phyloP scores from a whole-genome alignment of 2,888 invertebrate genomes.

The Limenitis camilla region DNA sequence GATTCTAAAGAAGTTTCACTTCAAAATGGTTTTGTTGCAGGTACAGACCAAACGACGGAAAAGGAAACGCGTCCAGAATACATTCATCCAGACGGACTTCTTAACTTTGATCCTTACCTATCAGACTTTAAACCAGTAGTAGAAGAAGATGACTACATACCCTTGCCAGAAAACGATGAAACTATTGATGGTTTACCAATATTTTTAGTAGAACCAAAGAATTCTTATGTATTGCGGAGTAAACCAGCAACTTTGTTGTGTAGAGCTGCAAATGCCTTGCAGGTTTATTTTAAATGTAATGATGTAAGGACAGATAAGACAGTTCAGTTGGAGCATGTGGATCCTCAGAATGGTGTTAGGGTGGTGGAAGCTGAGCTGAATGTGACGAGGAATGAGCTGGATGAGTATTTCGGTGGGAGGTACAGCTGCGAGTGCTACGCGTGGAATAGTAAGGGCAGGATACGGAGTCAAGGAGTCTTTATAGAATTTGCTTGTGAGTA shows the following conservation, averaged over 20 bases:
- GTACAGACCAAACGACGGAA: slow-evolving; percentile 53
- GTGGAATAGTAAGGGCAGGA: slow-evolving; percentile 84
- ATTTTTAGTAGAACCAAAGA: slow-evolving; percentile 90
- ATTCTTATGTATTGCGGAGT: slow-evolving; percentile 90
- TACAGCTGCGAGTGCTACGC: slow-evolving; percentile 92
- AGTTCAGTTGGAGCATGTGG: slow-evolving; percentile 82
- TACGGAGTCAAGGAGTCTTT: slow-evolving; percentile 83
- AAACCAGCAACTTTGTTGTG: slow-evolving; percentile 92
- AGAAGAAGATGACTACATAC: slow-evolving; percentile 69
- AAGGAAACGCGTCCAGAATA: slow-evolving; percentile 64
- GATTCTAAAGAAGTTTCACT: too few species aligned
- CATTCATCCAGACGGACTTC: slow-evolving; percentile 61
- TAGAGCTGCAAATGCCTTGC: slow-evolving; percentile 91
- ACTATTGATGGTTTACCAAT: slow-evolving; percentile 85
- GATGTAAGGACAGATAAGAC: slow-evolving; percentile 73
- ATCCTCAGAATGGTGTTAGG: slow-evolving; percentile 85
- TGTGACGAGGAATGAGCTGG: slow-evolving; percentile 85
- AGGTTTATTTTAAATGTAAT: slow-evolving; percentile 87
- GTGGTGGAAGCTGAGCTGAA: slow-evolving; percentile 85
- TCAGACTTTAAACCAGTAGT: slow-evolving; percentile 60
- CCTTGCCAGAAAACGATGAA: slow-evolving; percentile 71
- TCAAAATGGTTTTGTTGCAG: slow-evolving; percentile 39
- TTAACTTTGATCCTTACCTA: slow-evolving; percentile 61
- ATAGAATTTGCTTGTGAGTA: slow-evolving; percentile 92
- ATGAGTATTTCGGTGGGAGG: slow-evolving; percentile 87